phyloP scores from a whole-genome alignment of 2,797 vertebrate genomes.

The Brachymystax lenok region DNA sequence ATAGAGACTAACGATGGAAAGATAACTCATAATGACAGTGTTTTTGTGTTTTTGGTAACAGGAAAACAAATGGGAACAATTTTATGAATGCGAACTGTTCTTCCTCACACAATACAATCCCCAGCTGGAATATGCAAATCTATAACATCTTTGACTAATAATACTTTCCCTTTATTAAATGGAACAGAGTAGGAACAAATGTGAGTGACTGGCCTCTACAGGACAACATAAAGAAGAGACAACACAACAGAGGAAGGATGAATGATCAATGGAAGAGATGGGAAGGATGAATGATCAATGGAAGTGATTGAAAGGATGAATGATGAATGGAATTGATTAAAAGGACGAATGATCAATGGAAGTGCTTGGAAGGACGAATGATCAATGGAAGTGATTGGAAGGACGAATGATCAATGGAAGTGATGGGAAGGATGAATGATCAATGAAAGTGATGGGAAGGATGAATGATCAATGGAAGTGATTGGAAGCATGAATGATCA shows the following conservation, averaged over 20 bases:
- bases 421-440: too few species aligned
- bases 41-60: neutral
- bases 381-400: too few species aligned
- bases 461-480: too few species aligned
- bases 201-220: neutral
- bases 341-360: too few species aligned
- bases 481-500: too few species aligned
- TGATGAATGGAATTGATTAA: too few species aligned
- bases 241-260: neutral
- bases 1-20: neutral
- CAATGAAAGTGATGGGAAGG: too few species aligned
- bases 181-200: neutral
- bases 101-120: neutral
- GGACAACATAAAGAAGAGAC: neutral
- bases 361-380: rapidly evolving
- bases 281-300: too few species aligned
- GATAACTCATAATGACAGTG: neutral
- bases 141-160: neutral
- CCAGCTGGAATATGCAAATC: neutral
- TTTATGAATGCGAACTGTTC: neutral
- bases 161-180: neutral
- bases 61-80: neutral
- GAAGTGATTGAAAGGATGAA: too few species aligned
- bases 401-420: too few species aligned
- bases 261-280: neutral